Evolutionary conservation across 2,888 invertebrate genomes (phyloP).

Genomic region (Creontiades dilutus): DNA sequence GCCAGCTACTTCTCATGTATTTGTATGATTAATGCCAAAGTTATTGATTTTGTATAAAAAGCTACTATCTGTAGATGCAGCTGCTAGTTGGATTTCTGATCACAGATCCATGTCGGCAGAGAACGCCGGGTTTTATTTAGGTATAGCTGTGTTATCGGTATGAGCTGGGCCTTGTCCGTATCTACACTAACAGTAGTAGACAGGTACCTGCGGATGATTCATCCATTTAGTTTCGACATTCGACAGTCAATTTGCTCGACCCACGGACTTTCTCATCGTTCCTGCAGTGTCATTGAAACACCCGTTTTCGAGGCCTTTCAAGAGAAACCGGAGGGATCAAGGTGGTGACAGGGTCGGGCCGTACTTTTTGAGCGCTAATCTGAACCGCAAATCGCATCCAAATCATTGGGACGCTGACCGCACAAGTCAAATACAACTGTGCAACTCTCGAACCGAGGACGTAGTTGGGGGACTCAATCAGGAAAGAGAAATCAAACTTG

Average conservation of each 20-base stretch:
- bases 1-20: too few species aligned
- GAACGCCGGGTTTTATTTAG: too few species aligned
- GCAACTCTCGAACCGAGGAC: not conserved
- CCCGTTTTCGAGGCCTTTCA: not conserved
- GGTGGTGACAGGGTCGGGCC: not conserved
- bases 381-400: slow-evolving; percentile 14
- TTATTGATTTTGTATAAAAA: too few species aligned
- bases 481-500: slow-evolving; percentile 8
- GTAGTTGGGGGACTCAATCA: slow-evolving; percentile 9
- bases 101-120: too few species aligned
- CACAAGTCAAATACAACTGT: not conserved
- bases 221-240: not conserved
- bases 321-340: not conserved
- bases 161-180: too few species aligned
- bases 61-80: too few species aligned
- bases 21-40: too few species aligned
- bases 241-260: not conserved
- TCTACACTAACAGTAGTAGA: too few species aligned
- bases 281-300: slow-evolving; percentile 21
- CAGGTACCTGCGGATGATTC: too few species aligned
- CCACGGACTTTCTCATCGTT: not conserved
- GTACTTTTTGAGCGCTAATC: not conserved
- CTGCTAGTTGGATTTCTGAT: too few species aligned
- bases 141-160: too few species aligned
- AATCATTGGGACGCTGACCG: not conserved